These are phyloP conservation scores for Uria lomvia DNA, from an alignment of 2,113 vertebrate species.

Conservation along the genomic window DNA sequence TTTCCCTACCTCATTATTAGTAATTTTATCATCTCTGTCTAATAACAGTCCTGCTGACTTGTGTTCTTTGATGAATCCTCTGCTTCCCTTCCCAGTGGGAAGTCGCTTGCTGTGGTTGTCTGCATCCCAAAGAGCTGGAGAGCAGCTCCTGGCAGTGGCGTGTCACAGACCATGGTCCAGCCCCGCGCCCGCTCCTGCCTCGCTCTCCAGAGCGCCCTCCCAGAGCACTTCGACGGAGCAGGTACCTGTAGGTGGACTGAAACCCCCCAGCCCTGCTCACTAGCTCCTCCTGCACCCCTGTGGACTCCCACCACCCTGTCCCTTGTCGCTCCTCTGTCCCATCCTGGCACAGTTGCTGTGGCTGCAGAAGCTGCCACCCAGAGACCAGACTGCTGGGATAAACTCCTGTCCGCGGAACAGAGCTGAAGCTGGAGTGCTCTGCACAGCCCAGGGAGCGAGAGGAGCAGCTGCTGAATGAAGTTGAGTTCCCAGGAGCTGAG, in stretches of 20 bases:
- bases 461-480: neutral
- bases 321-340: neutral
- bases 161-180: neutral
- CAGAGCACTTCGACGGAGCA: neutral
- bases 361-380: neutral
- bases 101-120: neutral
- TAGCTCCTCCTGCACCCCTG: neutral
- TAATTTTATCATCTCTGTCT: constrained; percentile 14
- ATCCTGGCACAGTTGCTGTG: rapidly evolving
- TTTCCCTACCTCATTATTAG: constrained; percentile 3
- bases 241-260: neutral
- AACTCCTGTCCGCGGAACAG: neutral
- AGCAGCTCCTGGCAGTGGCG: neutral
- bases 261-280: neutral
- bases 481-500: neutral
- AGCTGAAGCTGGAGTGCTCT: neutral
- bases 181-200: neutral
- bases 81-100: neutral
- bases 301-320: neutral
- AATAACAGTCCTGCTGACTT: neutral
- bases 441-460: neutral
- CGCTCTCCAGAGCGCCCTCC: rapidly evolving
- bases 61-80: neutral
- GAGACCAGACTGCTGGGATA: neutral
- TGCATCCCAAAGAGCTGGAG: neutral